Base-by-base conservation (phyloP, 1,140 invertebrate species). In the Lordiphosa stackelbergi region DNA sequence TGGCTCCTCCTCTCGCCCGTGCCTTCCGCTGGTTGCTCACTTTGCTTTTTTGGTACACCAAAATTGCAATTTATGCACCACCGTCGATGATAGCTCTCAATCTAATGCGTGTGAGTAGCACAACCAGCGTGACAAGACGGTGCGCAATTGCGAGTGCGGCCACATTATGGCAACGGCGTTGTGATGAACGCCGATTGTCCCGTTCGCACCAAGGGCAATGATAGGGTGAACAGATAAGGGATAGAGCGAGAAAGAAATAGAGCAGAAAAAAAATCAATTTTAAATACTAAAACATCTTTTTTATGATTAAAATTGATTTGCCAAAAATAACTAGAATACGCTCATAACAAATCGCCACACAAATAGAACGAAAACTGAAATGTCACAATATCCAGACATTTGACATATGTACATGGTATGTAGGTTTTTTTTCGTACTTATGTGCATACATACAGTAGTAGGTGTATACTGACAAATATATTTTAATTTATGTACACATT, bases 1-100 rank as follows among this genome's bases (percentile, higher is more conserved):
- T 58, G 38, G 51, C 62, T 52, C 34, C 51, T 64, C 47, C 24
- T 38, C 49, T 65, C 45, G 37, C 62, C 62, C 38, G 38, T 56
- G 31, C 54, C 63, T 51, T 62, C 45, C 46, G 48, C 48, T 62
- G 46, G 60, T 57, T 79, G 54, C 53, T 73, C 70, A 56, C 69
- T 71, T 79, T 66, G 55, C 64, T 86, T 86, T 84, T 85, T 86
- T 86, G 68, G 85, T 86, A 86, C 85, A 86, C 85, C 75, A 86
- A 86, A 86, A 86, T 86, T 77, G 73, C 77, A 86, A 86, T 83
- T 86, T 85, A 85, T 72, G 85, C 85, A 86, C 85, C 84, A 81
- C 79, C 78, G 62, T 53, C 57, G 59, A 51, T 54, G 55, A 56
- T 53, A 61, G 48, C 42, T 43, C 45, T 37, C 42, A 61, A 60